Percentiles rank a stretch among this genome's conserved stretches.
phyloP scores from a whole-genome alignment of 2,888 invertebrate species.

The Eupithecia exiguata region DNA sequence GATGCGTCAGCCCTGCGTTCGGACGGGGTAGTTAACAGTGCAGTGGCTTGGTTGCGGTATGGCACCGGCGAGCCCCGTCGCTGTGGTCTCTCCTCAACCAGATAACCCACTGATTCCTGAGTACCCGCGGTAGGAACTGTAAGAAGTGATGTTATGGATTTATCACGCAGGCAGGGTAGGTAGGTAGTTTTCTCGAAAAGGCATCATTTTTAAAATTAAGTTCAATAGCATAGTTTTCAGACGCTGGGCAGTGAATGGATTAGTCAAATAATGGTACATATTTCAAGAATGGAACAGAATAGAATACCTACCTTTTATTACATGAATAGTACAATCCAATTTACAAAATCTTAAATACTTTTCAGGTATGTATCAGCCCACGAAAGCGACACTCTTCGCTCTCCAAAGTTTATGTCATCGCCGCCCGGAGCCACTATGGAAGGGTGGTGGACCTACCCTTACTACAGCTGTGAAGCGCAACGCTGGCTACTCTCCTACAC shows the following conservation, averaged over 20 bases:
- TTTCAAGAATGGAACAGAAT: no score
- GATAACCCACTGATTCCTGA: conserved; percentile 87
- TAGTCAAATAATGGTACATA: no score
- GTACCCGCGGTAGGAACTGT: conserved; percentile 90
- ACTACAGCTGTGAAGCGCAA: conserved; percentile 91
- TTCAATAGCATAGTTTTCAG: no score
- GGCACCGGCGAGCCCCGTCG: conserved; percentile 74
- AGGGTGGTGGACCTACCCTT: conserved; percentile 95
- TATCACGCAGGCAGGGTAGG: no score
- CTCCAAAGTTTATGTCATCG: conserved; percentile 87
- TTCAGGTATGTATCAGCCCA: conserved; percentile 86
- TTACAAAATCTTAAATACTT: not conserved
- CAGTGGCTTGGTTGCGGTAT: conserved; percentile 73
- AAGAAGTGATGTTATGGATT: conserved; percentile 44
- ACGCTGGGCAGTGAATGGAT: no score
- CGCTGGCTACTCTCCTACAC: conserved; percentile 95
- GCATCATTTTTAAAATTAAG: no score
- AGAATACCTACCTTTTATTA: no score
- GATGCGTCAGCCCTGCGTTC: conserved; percentile 66
- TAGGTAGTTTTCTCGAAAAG: no score
- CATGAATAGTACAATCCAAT: no score
- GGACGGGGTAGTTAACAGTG: conserved; percentile 69
- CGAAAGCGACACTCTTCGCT: conserved; percentile 84
- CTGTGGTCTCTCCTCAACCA: conserved; percentile 77
- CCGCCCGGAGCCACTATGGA: conserved; percentile 85